These are phyloP conservation scores for Thunnus maccoyii DNA, from an alignment of 2,113 vertebrate species.

Conservation along the genomic window DNA sequence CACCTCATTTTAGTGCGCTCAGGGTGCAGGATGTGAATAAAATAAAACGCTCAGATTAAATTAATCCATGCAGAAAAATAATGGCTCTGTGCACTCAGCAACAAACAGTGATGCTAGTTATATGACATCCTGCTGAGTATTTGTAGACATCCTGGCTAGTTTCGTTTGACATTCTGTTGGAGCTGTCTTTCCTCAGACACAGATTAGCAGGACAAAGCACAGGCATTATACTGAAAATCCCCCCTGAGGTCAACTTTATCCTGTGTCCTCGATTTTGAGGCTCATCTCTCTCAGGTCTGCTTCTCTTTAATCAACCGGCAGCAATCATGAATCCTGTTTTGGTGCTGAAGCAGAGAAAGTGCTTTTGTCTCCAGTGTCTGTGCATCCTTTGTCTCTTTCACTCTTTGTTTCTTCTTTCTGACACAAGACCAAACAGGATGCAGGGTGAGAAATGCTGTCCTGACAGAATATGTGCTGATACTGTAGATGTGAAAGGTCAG, in stretches of 20 bases:
- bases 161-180: constrained; percentile 33
- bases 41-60: constrained; percentile 36
- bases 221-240: constrained; percentile 2
- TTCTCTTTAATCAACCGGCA: constrained; percentile 46
- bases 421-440: constrained; percentile 30
- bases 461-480: constrained; percentile 67
- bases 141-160: neutral
- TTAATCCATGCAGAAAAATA: constrained; percentile 22
- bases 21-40: neutral
- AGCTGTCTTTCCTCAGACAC: constrained; percentile 14
- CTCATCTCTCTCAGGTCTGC: constrained; percentile 25
- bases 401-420: constrained; percentile 31
- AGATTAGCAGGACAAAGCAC: constrained; percentile 31
- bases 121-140: constrained; percentile 9
- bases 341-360: neutral
- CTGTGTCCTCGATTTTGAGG: constrained; percentile 35
- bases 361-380: constrained; percentile 20
- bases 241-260: constrained; percentile 34
- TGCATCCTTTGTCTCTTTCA: constrained; percentile 15
- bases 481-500: constrained; percentile 71
- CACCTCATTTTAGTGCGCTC: constrained; percentile 5
- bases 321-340: constrained; percentile 16
- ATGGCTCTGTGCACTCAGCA: neutral
- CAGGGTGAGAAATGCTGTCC: constrained; percentile 55
- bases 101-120: constrained; percentile 10